Conservation (phyloP, 2,797 vertebrate species). For the Hippopotamyrus pictus region DNA sequence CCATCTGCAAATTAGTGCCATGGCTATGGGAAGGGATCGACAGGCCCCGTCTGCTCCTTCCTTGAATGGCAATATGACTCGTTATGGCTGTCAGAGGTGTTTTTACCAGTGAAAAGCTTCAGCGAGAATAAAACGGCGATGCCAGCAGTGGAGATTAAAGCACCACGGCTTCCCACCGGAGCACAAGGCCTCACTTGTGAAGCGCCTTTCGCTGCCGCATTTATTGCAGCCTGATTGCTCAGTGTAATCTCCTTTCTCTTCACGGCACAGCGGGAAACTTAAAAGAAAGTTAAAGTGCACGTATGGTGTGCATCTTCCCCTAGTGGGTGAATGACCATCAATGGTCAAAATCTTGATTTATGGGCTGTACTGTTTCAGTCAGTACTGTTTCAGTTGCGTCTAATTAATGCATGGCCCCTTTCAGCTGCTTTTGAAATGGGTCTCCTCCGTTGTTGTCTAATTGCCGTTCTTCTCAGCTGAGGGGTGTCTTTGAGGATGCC, state of each 20-base stretch:
- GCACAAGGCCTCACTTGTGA: conserved; percentile 58
- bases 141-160: conserved; percentile 42
- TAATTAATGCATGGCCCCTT: background rate
- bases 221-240: conserved; percentile 28
- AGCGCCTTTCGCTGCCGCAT: conserved; percentile 19
- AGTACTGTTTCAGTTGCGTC: background rate
- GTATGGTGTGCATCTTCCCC: background rate
- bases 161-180: conserved; percentile 45
- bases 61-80: conserved; percentile 17
- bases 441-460: background rate
- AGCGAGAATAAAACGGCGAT: conserved; percentile 35
- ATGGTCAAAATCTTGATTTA: background rate
- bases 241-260: conserved; percentile 31
- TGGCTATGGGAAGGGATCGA: background rate
- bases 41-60: background rate
- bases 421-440: background rate
- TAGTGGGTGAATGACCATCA: background rate
- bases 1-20: background rate
- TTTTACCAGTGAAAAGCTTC: conserved; percentile 55
- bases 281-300: background rate
- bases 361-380: background rate
- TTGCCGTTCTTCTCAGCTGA: background rate
- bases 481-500: conserved; percentile 2
- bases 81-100: conserved; percentile 55
- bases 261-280: conserved; percentile 2